Percentiles rank a stretch among this genome's conserved stretches.
Evolutionary conservation across 2,888 invertebrate genomes (phyloP).

Genomic region (Drosophila algonquin): DNA sequence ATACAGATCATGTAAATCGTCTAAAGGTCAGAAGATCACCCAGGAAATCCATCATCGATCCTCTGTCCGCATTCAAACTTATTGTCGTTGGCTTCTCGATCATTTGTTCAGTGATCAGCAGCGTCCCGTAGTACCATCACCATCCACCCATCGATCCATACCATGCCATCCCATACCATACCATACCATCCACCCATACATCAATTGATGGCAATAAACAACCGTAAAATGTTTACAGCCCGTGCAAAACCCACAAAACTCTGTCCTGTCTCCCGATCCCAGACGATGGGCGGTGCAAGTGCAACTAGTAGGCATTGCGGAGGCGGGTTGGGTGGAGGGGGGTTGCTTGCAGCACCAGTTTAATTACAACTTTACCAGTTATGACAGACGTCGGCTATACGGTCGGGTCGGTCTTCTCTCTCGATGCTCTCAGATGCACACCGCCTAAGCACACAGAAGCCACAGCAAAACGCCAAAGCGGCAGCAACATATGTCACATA

Average conservation of each 20-base stretch:
- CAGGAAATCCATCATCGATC: not conserved
- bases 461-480: constrained; percentile 18
- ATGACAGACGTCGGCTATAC: constrained; percentile 64
- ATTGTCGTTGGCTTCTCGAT: constrained; percentile 4
- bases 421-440: constrained; percentile 32
- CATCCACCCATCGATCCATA: constrained; percentile 4
- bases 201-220: constrained; percentile 69
- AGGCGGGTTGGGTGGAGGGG: not conserved
- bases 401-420: constrained; percentile 21
- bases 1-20: not conserved
- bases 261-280: constrained; percentile 45
- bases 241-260: constrained; percentile 70
- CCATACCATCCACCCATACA: constrained; percentile 53
- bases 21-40: not conserved
- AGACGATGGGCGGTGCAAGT: constrained; percentile 49
- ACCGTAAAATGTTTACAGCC: constrained; percentile 71
- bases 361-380: constrained; percentile 76
- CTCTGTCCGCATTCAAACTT: not conserved
- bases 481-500: constrained; percentile 71
- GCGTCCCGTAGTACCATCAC: too few species aligned
- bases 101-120: not conserved
- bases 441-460: constrained; percentile 29
- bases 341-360: constrained; percentile 46
- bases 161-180: not conserved
- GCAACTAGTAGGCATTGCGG: constrained; percentile 28